Conservation (phyloP, 2,113 vertebrate genomes). For the Chlorocebus sabaeus region DNA sequence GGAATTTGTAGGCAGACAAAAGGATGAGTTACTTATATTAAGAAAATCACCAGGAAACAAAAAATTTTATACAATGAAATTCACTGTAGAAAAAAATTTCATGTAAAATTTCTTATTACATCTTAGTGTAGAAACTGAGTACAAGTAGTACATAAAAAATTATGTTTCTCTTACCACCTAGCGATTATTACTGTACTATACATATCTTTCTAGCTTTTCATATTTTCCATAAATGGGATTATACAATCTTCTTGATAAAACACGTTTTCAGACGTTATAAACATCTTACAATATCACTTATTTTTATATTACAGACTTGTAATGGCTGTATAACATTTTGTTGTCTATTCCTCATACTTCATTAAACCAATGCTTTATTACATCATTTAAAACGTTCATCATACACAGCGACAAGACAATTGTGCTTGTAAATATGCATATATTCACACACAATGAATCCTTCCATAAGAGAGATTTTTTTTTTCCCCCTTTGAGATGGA, state of each 20-base stretch:
- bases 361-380: not conserved
- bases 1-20: not conserved
- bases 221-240: not conserved
- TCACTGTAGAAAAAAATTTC: not conserved
- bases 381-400: not conserved
- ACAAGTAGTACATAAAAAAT: not conserved
- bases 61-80: not conserved
- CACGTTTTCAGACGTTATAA: not conserved
- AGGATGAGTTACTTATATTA: accelerated
- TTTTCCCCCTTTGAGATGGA: too few relatives aligned
- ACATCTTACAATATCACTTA: not conserved
- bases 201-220: not conserved
- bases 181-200: accelerated
- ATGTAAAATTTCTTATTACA: not conserved
- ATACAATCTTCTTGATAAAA: not conserved
- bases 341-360: not conserved
- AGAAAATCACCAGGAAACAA: too few relatives aligned
- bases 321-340: not conserved
- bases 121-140: not conserved
- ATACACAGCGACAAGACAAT: not conserved
- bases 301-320: not conserved
- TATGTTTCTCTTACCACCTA: not conserved
- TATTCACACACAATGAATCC: accelerated
- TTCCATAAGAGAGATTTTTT: too few relatives aligned
- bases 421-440: accelerated